Evolutionary conservation across 1,140 invertebrate species (phyloP).

Genomic region (Reticulitermes speratus): DNA sequence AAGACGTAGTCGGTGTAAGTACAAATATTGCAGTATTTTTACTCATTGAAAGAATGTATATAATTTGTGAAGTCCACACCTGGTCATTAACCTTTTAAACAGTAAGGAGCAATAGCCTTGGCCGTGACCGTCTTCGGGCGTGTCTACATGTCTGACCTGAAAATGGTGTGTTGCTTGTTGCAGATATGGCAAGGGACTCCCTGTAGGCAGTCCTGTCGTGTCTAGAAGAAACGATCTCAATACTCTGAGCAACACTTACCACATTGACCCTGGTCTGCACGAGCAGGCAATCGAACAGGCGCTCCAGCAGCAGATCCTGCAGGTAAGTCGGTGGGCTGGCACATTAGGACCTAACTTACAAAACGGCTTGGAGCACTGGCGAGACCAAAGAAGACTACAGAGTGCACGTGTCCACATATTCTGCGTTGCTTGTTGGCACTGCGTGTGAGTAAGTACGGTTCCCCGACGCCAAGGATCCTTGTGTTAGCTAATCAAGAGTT

Average conservation of each 20-base stretch:
- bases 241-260: constrained; percentile 41
- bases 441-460: too few relatives aligned
- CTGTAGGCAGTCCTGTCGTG: constrained; percentile 53
- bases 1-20: neutral
- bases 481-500: too few relatives aligned
- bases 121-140: neutral
- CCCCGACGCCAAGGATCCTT: too few relatives aligned
- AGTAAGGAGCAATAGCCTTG: neutral
- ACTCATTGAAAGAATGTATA: neutral
- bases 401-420: neutral
- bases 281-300: constrained; percentile 51
- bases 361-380: too few relatives aligned
- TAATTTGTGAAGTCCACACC: neutral
- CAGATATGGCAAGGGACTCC: constrained; percentile 61
- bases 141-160: constrained; percentile 1
- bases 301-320: constrained; percentile 58
- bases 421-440: neutral
- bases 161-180: constrained; percentile 28
- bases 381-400: neutral
- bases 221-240: constrained; percentile 50
- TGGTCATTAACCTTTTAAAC: neutral
- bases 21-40: neutral
- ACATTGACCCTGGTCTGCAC: constrained; percentile 38
- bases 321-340: constrained; percentile 43
- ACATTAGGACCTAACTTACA: too few relatives aligned